Conservation (phyloP, 2,113 vertebrate species). For the Eidolon helvum region DNA sequence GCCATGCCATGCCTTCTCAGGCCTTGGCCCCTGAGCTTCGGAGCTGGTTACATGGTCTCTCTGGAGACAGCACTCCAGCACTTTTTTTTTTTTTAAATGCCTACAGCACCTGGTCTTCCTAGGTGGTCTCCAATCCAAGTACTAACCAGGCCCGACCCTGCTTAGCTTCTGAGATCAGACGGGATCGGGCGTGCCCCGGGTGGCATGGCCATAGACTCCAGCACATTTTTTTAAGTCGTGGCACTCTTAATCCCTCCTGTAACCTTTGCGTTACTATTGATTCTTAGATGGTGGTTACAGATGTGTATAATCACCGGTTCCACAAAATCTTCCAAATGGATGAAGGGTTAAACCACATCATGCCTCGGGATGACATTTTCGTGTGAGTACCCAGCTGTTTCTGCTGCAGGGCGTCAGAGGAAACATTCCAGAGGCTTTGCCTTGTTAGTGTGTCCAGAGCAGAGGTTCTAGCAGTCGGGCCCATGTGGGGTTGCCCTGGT, state of each 20-base stretch:
- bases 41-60: neutral
- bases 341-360: constrained; percentile 95
- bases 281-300: constrained; percentile 96
- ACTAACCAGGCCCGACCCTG: too few relatives aligned
- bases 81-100: neutral
- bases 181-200: too few relatives aligned
- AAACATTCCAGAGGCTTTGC: neutral
- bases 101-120: too few relatives aligned
- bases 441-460: neutral
- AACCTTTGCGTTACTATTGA: constrained; percentile 56
- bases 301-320: constrained; percentile 98
- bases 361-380: constrained; percentile 97
- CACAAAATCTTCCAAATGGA: constrained; percentile 97
- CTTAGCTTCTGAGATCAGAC: too few relatives aligned
- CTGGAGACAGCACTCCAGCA: neutral
- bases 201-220: too few relatives aligned
- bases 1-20: neutral
- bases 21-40: neutral
- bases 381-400: constrained; percentile 88
- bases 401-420: neutral
- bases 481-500: neutral
- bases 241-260: neutral
- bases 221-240: neutral
- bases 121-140: too few relatives aligned
- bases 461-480: neutral